Conservation (phyloP, 2,113 vertebrate species). For the Pangasianodon hypophthalmus region DNA sequence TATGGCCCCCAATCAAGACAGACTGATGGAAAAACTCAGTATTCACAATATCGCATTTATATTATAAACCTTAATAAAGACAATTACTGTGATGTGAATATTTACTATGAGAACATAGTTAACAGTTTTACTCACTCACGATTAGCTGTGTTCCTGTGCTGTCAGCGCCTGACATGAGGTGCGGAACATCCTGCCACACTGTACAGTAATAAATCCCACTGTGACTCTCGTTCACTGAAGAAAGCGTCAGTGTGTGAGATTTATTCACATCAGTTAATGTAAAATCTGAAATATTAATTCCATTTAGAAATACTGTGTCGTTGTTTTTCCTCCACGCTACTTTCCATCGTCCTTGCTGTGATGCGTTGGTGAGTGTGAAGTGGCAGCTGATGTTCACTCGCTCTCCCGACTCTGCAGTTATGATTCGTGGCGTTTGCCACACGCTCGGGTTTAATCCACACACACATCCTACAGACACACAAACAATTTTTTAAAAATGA, state of each 20-base stretch:
- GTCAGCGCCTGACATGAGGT: too few relatives aligned
- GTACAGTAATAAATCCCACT: constrained; percentile 32
- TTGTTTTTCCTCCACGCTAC: constrained; percentile 1
- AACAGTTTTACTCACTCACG: constrained; percentile 24
- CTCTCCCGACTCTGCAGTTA: background rate
- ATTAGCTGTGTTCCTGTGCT: constrained; percentile 35
- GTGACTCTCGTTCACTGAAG: background rate
- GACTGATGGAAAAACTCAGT: background rate
- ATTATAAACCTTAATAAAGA: background rate
- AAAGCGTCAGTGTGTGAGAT: background rate
- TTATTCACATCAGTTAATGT: background rate
- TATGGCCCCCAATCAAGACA: too few relatives aligned
- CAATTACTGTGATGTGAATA: background rate
- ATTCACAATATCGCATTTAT: background rate
- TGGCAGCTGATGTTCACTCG: constrained; percentile 44
- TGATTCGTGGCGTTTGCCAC: constrained; percentile 22
- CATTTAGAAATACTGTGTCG: fast-evolving
- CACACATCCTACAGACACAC: constrained; percentile 5
- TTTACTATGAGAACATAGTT: background rate
- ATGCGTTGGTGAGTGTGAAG: background rate
- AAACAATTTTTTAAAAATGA: background rate
- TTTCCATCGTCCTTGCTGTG: fast-evolving
- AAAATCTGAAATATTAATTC: fast-evolving
- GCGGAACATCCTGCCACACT: background rate
- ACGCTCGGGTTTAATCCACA: constrained; percentile 8